These are phyloP conservation scores for Drosophila ironensis DNA, from an alignment of 1,140 invertebrate species.

Conservation along the genomic window DNA sequence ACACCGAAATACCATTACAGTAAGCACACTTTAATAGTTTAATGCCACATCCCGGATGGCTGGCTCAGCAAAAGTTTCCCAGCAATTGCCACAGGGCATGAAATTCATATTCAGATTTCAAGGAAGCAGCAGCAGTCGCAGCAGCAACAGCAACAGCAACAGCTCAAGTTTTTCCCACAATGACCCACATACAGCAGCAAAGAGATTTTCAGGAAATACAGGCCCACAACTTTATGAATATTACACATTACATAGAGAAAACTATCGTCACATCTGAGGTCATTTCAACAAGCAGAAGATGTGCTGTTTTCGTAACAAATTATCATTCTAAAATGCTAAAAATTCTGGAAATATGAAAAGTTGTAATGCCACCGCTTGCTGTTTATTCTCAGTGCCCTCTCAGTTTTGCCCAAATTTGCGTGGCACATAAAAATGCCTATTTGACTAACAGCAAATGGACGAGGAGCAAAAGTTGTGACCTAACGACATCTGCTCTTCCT, in stretches of 20 bases:
- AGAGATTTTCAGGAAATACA: no score
- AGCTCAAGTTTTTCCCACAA: background rate
- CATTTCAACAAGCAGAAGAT: no score
- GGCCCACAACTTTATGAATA: no score
- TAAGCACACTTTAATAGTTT: slow-evolving; percentile 70
- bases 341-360: no score
- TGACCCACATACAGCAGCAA: background rate
- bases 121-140: background rate
- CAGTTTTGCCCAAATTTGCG: slow-evolving; percentile 1
- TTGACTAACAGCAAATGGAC: slow-evolving; percentile 29
- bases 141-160: no score
- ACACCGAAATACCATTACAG: slow-evolving; percentile 36
- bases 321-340: no score
- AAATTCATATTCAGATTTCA: background rate
- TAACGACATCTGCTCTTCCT: slow-evolving; percentile 27
- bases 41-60: slow-evolving; percentile 26
- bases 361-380: no score
- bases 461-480: slow-evolving; percentile 45
- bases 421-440: slow-evolving; percentile 48
- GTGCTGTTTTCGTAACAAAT: no score
- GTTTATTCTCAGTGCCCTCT: background rate
- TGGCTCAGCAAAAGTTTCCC: slow-evolving; percentile 36
- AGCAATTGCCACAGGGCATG: slow-evolving; percentile 2
- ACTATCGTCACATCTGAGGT: no score
- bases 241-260: no score